These are phyloP conservation scores for Acrobasis suavella DNA, from an alignment of 2,888 invertebrate genomes.

Conservation along the genomic window DNA sequence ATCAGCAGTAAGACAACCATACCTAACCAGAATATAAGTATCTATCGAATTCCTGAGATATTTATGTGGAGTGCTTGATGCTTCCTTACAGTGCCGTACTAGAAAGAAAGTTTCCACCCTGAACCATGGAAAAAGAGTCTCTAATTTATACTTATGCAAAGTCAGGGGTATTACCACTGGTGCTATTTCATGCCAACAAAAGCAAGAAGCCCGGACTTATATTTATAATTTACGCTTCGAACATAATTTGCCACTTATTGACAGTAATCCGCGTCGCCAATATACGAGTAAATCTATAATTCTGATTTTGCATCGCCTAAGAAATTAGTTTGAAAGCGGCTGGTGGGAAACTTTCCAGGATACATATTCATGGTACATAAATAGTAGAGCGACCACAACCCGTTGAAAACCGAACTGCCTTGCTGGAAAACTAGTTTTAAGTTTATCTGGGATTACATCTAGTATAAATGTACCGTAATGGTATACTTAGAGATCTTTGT, in stretches of 20 bases:
- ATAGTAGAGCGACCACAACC: slow-evolving; percentile 19
- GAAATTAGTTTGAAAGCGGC: slow-evolving; percentile 18
- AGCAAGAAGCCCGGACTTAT: not conserved
- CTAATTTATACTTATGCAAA: too few species aligned
- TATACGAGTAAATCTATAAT: not conserved
- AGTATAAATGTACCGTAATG: not conserved
- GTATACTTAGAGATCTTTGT: too few species aligned
- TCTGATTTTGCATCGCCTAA: slow-evolving; percentile 10
- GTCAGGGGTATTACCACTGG: too few species aligned
- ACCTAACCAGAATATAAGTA: too few species aligned
- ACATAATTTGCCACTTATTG: slow-evolving; percentile 1
- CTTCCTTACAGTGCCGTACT: too few species aligned
- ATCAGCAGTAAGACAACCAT: too few species aligned
- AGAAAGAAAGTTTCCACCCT: too few species aligned
- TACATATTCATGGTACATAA: slow-evolving; percentile 19
- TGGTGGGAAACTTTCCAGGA: slow-evolving; percentile 20
- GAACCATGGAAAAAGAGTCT: too few species aligned
- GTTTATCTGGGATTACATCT: not conserved
- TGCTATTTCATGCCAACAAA: not conserved
- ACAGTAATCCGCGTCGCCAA: slow-evolving; percentile 2
- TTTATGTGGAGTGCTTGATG: too few species aligned
- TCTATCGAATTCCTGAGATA: too few species aligned
- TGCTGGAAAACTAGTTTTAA: slow-evolving; percentile 7
- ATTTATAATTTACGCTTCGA: not conserved
- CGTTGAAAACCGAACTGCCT: slow-evolving; percentile 16